A percentile compares a stretch with the other conserved stretches of the same genome.
Conservation (phyloP, 2,888 invertebrate species). For the Teinopalpus imperialis region DNA sequence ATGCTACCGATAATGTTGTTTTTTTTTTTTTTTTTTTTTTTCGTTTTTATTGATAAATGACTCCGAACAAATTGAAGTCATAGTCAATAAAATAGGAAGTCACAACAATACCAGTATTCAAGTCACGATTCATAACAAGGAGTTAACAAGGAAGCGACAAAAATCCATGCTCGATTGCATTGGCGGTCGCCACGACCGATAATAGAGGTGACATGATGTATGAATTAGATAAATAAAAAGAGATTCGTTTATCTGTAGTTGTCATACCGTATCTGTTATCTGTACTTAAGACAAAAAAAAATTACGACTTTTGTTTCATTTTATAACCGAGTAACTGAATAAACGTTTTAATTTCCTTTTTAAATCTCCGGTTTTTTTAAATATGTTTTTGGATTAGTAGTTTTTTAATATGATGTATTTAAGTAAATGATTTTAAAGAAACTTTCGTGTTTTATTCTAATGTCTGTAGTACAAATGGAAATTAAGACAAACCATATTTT, state of each 20-base stretch:
- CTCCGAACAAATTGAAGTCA: background rate
- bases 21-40: no score
- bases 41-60: background rate
- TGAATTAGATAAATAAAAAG: background rate
- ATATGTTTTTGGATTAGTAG: no score
- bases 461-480: no score
- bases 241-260: background rate
- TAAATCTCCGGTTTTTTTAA: no score
- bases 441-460: no score
- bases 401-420: no score
- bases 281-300: no score
- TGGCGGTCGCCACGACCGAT: background rate
- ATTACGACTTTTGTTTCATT: no score
- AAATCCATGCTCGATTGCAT: conserved; percentile 16
- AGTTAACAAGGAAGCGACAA: conserved; percentile 31
- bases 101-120: conserved; percentile 10
- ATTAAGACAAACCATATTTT: no score
- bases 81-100: conserved; percentile 16
- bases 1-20: background rate
- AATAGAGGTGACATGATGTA: background rate
- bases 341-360: no score
- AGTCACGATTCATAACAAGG: conserved; percentile 24
- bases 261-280: background rate
- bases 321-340: no score
- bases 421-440: no score